Percentiles rank a stretch among this genome's conserved stretches.
These are phyloP conservation scores for Chaunax sp. DNA, from an alignment of 2,797 vertebrate genomes.

Conservation along the genomic window DNA sequence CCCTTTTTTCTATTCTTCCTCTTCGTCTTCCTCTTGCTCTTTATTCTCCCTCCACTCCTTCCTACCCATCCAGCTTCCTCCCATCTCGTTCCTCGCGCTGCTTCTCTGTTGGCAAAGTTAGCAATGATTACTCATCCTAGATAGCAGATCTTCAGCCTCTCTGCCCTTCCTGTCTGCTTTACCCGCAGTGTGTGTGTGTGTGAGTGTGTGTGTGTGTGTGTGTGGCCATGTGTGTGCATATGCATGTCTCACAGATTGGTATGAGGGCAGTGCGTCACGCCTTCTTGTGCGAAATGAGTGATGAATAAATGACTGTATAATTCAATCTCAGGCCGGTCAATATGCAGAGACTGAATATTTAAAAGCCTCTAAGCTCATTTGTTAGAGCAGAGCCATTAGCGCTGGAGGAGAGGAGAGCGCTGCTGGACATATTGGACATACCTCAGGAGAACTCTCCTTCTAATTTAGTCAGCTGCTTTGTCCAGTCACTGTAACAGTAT, in stretches of 20 bases:
- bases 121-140: constrained; percentile 73
- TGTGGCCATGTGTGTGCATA: constrained; percentile 45
- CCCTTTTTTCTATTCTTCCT: constrained; percentile 2
- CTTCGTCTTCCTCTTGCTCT: constrained; percentile 28
- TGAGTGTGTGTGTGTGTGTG: constrained; percentile 39
- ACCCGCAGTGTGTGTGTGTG: constrained; percentile 42
- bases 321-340: constrained; percentile 70
- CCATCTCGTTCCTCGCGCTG: constrained; percentile 25
- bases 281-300: constrained; percentile 73
- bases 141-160: constrained; percentile 64
- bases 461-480: constrained; percentile 33
- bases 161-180: constrained; percentile 69
- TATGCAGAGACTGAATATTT: constrained; percentile 74
- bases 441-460: constrained; percentile 46
- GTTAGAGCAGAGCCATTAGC: constrained; percentile 61
- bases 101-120: constrained; percentile 63
- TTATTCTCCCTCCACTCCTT: constrained; percentile 5
- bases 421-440: constrained; percentile 54
- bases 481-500: constrained; percentile 8
- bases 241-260: constrained; percentile 69
- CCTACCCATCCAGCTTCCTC: constrained; percentile 16
- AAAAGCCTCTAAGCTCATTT: constrained; percentile 66
- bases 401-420: constrained; percentile 30
- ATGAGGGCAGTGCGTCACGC: constrained; percentile 69
- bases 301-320: constrained; percentile 79